Evolutionary conservation across 2,113 vertebrate genomes (phyloP).

Genomic region (Myiopsitta monachus): DNA sequence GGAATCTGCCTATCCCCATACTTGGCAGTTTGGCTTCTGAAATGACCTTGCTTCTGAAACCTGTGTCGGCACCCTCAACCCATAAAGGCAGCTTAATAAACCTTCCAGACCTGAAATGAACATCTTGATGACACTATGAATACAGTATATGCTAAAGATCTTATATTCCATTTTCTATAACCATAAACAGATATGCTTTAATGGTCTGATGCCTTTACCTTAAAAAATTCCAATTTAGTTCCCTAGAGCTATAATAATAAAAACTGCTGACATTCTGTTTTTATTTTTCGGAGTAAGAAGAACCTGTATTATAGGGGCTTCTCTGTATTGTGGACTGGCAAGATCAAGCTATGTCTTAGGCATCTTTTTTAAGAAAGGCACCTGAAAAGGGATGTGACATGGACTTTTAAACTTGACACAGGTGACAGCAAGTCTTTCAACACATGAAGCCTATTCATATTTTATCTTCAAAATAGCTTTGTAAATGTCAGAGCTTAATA

Average conservation of each 20-base stretch:
- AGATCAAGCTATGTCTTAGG: not conserved
- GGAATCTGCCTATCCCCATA: not conserved
- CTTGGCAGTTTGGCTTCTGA: not conserved
- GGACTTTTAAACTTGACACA: not conserved
- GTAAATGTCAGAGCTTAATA: not conserved
- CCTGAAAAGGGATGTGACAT: not conserved
- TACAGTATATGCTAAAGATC: slow-evolving; percentile 63
- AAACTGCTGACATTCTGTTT: slow-evolving; percentile 70
- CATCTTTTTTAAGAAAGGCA: not conserved
- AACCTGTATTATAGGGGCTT: slow-evolving; percentile 1
- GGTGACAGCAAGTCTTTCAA: not conserved
- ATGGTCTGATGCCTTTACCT: slow-evolving; percentile 73
- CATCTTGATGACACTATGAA: slow-evolving; percentile 66
- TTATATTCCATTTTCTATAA: slow-evolving; percentile 70
- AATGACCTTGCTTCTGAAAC: slow-evolving; percentile 60
- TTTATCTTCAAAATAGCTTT: not conserved
- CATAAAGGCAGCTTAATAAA: slow-evolving; percentile 69
- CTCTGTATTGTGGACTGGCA: not conserved
- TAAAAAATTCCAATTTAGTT: slow-evolving; percentile 72
- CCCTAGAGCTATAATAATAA: slow-evolving; percentile 70
- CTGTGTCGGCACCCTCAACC: not conserved
- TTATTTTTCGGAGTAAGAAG: slow-evolving; percentile 54
- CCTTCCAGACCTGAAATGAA: slow-evolving; percentile 59
- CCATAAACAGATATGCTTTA: slow-evolving; percentile 71
- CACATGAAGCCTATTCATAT: not conserved